A percentile compares a stretch with the other conserved stretches of the same genome.
phyloP scores from a whole-genome alignment of 1,140 invertebrate genomes.

The Archivesica marissinica region DNA sequence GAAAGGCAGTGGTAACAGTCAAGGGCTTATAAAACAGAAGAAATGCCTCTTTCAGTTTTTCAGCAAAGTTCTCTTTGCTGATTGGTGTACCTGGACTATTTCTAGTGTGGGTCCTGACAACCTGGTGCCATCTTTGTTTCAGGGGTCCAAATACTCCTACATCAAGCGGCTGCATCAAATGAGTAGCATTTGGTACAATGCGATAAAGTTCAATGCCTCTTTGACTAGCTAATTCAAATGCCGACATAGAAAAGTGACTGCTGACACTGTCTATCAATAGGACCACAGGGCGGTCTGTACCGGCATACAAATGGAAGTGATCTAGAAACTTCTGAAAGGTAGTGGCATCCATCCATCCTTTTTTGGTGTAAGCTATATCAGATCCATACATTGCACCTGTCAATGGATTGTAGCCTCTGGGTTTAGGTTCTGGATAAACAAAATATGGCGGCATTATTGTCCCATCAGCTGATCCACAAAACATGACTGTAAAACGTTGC shows the following conservation, averaged over 20 bases:
- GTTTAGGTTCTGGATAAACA: slow-evolving; percentile 57
- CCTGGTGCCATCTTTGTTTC: slow-evolving; percentile 59
- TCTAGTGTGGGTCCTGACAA: slow-evolving; percentile 40
- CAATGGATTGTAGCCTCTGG: slow-evolving; percentile 60
- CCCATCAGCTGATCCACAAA: slow-evolving; percentile 34
- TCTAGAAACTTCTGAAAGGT: slow-evolving; percentile 55
- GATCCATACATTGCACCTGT: slow-evolving; percentile 33
- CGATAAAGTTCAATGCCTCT: slow-evolving; percentile 57
- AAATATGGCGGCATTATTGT: slow-evolving; percentile 59
- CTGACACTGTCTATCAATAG: slow-evolving; percentile 64
- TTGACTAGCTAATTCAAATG: slow-evolving; percentile 51
- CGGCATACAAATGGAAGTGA: slow-evolving; percentile 60
- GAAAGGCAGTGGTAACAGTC: slow-evolving; percentile 62
- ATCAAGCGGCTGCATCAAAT: slow-evolving; percentile 64
- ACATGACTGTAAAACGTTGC: slow-evolving; percentile 41
- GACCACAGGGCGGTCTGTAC: slow-evolving; percentile 56
- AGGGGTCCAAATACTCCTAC: slow-evolving; percentile 63
- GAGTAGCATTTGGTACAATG: slow-evolving; percentile 62
- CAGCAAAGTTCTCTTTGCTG: slow-evolving; percentile 63
- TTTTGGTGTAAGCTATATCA: slow-evolving; percentile 50
- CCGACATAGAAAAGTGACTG: slow-evolving; percentile 45
- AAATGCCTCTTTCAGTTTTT: slow-evolving; percentile 65
- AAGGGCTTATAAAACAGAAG: slow-evolving; percentile 63
- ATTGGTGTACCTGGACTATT: slow-evolving; percentile 44
- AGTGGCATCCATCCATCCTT: slow-evolving; percentile 62